Evolutionary conservation across 2,888 invertebrate species (phyloP).

Genomic region (Scelioninae gen. 2): DNA sequence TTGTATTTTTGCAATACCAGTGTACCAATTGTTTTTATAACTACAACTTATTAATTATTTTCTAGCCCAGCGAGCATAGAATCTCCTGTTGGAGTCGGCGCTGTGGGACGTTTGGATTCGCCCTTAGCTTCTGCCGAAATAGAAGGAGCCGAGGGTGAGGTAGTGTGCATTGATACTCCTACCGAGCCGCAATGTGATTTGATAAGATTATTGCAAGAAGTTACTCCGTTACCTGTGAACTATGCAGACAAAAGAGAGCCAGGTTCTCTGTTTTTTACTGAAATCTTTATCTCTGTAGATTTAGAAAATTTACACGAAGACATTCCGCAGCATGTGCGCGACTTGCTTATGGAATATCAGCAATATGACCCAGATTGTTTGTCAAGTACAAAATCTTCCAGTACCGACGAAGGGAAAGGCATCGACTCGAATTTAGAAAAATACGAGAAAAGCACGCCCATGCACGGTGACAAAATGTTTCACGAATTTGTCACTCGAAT

Average conservation of each 20-base stretch:
- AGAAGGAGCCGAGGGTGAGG: slow-evolving; percentile 88
- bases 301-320: slow-evolving; percentile 76
- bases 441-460: slow-evolving; percentile 87
- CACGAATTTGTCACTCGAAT: slow-evolving; percentile 86
- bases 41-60: too few relatives aligned
- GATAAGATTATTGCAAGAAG: slow-evolving; percentile 83
- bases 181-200: slow-evolving; percentile 83
- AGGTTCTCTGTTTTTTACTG: slow-evolving; percentile 75
- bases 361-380: slow-evolving; percentile 71
- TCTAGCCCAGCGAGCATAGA: slow-evolving; percentile 72
- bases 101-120: slow-evolving; percentile 78
- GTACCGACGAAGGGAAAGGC: slow-evolving; percentile 67
- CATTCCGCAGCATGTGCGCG: slow-evolving; percentile 79
- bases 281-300: slow-evolving; percentile 79
- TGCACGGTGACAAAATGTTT: slow-evolving; percentile 89
- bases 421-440: slow-evolving; percentile 78
- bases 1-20: too few relatives aligned
- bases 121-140: slow-evolving; percentile 85
- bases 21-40: too few relatives aligned
- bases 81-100: slow-evolving; percentile 75
- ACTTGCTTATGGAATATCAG: slow-evolving; percentile 80
- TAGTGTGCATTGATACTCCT: slow-evolving; percentile 86
- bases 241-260: slow-evolving; percentile 70
- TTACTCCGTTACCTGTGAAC: slow-evolving; percentile 76
- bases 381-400: slow-evolving; percentile 62